Conservation (phyloP, 2,888 invertebrate genomes). For the Melanophora roralis region DNA sequence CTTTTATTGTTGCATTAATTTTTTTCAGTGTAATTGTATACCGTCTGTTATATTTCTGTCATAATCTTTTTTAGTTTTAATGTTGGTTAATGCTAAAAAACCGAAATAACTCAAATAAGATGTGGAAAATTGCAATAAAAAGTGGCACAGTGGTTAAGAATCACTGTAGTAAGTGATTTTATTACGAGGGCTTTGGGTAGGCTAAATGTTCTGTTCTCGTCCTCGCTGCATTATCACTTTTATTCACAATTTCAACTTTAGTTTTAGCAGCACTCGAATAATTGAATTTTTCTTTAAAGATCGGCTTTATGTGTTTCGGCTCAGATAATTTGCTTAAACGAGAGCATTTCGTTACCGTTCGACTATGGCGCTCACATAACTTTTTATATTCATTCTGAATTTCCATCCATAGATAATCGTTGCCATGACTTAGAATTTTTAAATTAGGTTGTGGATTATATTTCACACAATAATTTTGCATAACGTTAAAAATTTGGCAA, state of each 20-base stretch:
- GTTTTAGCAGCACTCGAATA: not conserved
- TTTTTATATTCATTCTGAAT: not conserved
- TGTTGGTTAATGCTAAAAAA: no score
- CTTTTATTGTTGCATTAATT: no score
- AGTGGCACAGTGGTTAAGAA: no score
- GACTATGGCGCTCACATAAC: not conserved
- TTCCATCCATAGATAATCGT: not conserved
- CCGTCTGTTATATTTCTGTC: no score
- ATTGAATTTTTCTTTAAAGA: not conserved
- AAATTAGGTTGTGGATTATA: not conserved
- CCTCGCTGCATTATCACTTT: not conserved
- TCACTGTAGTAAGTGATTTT: no score
- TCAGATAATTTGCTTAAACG: not conserved
- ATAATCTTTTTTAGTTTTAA: no score
- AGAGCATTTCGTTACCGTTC: not conserved
- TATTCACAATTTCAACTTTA: slow-evolving; percentile 16
- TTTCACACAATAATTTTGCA: slow-evolving; percentile 1
- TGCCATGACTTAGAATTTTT: not conserved
- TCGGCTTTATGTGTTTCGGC: not conserved
- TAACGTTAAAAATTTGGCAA: not conserved
- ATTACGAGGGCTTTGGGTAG: slow-evolving; percentile 19
- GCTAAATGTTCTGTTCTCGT: slow-evolving; percentile 32
- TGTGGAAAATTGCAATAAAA: no score
- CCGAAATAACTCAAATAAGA: no score
- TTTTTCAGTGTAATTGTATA: no score